Evolutionary conservation across 2,888 invertebrate genomes (phyloP).

Genomic region (Zelleria hepariella): DNA sequence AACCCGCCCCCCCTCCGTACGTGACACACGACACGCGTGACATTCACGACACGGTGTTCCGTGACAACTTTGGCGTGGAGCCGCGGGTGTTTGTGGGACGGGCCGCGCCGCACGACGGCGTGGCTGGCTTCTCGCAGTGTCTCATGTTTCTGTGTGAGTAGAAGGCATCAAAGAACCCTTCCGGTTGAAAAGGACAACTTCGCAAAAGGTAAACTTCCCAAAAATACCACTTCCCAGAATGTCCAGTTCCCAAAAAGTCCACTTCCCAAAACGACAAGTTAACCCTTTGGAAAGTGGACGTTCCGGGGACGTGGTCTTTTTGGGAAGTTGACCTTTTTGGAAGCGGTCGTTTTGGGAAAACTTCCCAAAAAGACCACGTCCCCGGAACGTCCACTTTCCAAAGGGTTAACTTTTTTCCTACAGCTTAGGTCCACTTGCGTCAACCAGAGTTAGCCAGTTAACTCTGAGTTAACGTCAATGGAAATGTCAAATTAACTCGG

Average conservation of each 20-base stretch:
- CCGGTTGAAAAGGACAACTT: no score
- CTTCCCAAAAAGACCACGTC: no score
- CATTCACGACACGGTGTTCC: slow-evolving; percentile 36
- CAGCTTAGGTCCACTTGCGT: no score
- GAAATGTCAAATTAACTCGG: no score
- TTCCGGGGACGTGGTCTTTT: background rate
- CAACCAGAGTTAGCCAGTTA: no score
- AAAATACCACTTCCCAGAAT: no score
- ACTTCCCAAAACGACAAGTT: background rate
- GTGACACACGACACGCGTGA: slow-evolving; percentile 24
- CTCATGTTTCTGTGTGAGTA: slow-evolving; percentile 60
- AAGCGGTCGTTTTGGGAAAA: no score
- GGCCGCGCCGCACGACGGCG: slow-evolving; percentile 23
- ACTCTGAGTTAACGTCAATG: no score
- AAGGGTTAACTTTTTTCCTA: no score
- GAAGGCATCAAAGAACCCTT: background rate
- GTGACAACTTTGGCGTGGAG: slow-evolving; percentile 45
- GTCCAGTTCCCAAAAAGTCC: background rate
- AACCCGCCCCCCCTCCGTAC: slow-evolving; percentile 14
- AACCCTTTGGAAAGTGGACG: background rate
- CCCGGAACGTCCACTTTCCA: no score
- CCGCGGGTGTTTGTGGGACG: slow-evolving; percentile 10
- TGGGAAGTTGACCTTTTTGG: no score
- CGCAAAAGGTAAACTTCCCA: no score
- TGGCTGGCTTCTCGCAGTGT: slow-evolving; percentile 54